A percentile compares a stretch with the other conserved stretches of the same genome.
Conservation (phyloP, 2,888 invertebrate genomes). For the Dasysyrphus albostriatus region DNA sequence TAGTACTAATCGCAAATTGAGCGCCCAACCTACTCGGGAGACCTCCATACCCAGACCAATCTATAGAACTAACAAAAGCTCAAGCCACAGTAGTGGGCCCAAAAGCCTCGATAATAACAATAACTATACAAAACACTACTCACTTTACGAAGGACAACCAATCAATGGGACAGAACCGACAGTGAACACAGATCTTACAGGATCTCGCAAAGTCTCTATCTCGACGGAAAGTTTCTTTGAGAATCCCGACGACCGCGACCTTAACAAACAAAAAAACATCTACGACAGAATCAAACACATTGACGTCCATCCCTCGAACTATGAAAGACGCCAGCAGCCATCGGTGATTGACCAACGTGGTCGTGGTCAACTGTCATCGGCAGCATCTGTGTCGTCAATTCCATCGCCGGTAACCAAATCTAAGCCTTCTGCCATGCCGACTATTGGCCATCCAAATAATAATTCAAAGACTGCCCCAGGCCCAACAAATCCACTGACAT, state of each 20-base stretch:
- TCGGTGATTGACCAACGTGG: constrained; percentile 68
- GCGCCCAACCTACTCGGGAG: constrained; percentile 59
- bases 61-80: constrained; percentile 69
- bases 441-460: constrained; percentile 55
- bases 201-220: constrained; percentile 80
- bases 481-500: constrained; percentile 62
- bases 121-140: constrained; percentile 58
- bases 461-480: constrained; percentile 50
- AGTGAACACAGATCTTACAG: constrained; percentile 69
- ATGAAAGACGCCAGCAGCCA: constrained; percentile 64
- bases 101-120: constrained; percentile 52
- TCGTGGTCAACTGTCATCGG: constrained; percentile 55
- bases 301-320: constrained; percentile 75
- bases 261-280: constrained; percentile 79
- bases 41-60: constrained; percentile 67
- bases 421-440: constrained; percentile 66
- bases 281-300: constrained; percentile 79
- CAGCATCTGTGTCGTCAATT: constrained; percentile 28
- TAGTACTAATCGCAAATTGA: constrained; percentile 63
- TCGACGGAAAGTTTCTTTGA: constrained; percentile 83
- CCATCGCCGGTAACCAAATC: constrained; percentile 47
- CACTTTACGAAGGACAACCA: constrained; percentile 58
- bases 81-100: constrained; percentile 68
- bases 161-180: constrained; percentile 36
- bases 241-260: constrained; percentile 81